These are phyloP conservation scores for Coenobita brevimanus DNA, from an alignment of 1,140 invertebrate genomes.

Conservation along the genomic window DNA sequence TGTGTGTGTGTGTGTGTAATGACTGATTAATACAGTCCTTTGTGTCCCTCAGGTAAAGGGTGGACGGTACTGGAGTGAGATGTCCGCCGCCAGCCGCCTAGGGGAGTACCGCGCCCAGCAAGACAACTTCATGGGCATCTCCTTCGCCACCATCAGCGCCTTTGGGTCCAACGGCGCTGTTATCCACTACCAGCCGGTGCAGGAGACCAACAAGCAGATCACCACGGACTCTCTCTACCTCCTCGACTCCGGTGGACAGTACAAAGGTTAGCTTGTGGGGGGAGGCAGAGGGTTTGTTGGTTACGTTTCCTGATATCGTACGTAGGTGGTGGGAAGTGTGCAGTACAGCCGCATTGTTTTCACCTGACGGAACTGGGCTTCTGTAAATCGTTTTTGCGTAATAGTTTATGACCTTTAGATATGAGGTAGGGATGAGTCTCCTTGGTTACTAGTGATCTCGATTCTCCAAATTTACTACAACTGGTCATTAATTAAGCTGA, in stretches of 20 bases:
- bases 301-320: neutral
- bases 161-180: slow-evolving; percentile 91
- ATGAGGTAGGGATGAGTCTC: no score
- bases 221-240: slow-evolving; percentile 86
- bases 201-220: slow-evolving; percentile 83
- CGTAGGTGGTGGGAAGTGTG: no score
- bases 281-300: neutral
- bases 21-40: neutral
- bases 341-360: no score
- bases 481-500: no score
- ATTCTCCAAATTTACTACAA: no score
- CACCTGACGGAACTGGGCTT: no score
- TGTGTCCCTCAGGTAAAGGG: slow-evolving; percentile 69
- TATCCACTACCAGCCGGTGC: slow-evolving; percentile 90
- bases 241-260: slow-evolving; percentile 92
- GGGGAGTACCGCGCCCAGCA: slow-evolving; percentile 82
- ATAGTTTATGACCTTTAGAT: no score
- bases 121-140: slow-evolving; percentile 80
- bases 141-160: slow-evolving; percentile 91
- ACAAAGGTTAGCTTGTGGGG: slow-evolving; percentile 72
- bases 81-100: slow-evolving; percentile 80
- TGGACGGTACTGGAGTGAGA: slow-evolving; percentile 78
- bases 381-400: no score
- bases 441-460: no score
- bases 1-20: no score